Conservation (phyloP, 2,888 invertebrate species). For the Cremastinae sp. region DNA sequence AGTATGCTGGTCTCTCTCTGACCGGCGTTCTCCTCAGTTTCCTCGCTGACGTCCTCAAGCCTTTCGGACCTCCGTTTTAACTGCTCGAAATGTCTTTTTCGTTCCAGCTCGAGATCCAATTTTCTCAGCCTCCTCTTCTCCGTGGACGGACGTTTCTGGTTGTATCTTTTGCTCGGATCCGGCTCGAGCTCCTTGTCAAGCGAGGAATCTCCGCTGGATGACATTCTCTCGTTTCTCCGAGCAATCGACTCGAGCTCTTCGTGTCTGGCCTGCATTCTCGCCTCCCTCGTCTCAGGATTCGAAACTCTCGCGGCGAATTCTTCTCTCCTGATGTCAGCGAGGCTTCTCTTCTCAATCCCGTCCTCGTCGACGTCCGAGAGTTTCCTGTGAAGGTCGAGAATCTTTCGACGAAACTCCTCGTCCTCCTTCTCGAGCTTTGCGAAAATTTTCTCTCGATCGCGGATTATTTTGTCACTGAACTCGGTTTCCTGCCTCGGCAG, state of each 20-base stretch:
- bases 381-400: conserved; percentile 76
- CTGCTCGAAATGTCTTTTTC: conserved; percentile 67
- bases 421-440: conserved; percentile 75
- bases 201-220: conserved; percentile 59
- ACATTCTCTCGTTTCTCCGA: conserved; percentile 56
- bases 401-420: conserved; percentile 77
- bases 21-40: conserved; percentile 62
- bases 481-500: conserved; percentile 32
- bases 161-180: conserved; percentile 45
- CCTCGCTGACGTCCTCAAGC: conserved; percentile 64
- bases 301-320: background rate
- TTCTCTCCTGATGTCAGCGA: conserved; percentile 16
- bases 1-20: conserved; percentile 71
- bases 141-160: conserved; percentile 56
- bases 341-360: conserved; percentile 27
- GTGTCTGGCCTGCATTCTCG: conserved; percentile 35
- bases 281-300: conserved; percentile 61
- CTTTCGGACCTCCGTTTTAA: conserved; percentile 72
- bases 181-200: conserved; percentile 59
- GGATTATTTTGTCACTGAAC: conserved; percentile 28
- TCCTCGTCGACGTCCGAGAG: conserved; percentile 64
- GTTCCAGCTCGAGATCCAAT: conserved; percentile 67
- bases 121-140: conserved; percentile 61
- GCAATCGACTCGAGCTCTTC: conserved; percentile 55
- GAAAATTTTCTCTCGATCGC: conserved; percentile 72